Base-by-base conservation (phyloP, 2,797 vertebrate genomes). In the Falco berigora region DNA sequence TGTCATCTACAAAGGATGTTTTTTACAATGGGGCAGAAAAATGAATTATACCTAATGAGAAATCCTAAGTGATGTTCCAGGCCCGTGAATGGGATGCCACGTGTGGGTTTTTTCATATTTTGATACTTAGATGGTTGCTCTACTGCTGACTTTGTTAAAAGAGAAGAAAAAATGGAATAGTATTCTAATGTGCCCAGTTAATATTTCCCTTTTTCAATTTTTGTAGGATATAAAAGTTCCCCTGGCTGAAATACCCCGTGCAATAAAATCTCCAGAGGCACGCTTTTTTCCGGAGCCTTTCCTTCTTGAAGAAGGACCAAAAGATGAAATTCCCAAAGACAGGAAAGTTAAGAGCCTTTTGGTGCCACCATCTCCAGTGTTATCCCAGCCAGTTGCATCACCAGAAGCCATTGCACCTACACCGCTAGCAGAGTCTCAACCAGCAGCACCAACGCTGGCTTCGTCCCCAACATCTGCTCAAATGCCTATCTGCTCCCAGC, bases 401-500 rank as follows among this genome's bases (percentile, higher is more conserved):
- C 98, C 98, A 3, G 99, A 99, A 94, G 95, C 98, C 6, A 79
- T 96, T 59, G 82, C 97, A 2, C 97, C 98, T 22, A 95, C 97
- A 64, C 98, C 98, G 11, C 98, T 98, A 0, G 88, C 98, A 47
- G 98, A 97, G 84, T 94, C 98, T 5, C 98, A 98, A 44, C 97
- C 97, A 32, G 97, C 13, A 58, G 28, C 98, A 38, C 97, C 98
- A 14, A 12, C 93, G 3, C 3, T 59, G 40, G 21, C 94, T 74
- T 67, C 91, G 34, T 40, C 84, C 72, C 87, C 91, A 98, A 96
- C 90, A 95, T 98, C 62, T 44, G 18, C 98, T 32, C 98, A 98
- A 21, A 98, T 96, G 30, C 99, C 99, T 14, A 99, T 99, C 92
- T 99, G 99, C 59, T 98, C 99, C 80, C 99, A 99, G 86, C 98